Base-by-base conservation (phyloP, 1,140 invertebrate species). In the Zaprionus nigranus region DNA sequence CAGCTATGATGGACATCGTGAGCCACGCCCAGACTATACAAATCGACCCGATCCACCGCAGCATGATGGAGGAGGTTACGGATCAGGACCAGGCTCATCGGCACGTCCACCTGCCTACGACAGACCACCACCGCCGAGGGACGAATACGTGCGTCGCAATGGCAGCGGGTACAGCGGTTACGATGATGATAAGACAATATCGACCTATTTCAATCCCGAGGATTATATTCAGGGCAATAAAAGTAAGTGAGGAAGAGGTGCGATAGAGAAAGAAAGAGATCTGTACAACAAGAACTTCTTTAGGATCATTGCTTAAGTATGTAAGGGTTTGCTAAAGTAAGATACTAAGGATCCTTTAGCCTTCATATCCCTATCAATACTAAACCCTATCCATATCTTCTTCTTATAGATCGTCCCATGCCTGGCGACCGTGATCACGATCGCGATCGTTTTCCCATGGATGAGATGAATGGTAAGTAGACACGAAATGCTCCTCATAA, bases 181-280 rank as follows among this genome's bases (percentile, higher is more conserved):
- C 28, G 81, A 90, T n/a, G 91, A 92, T 51, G 91, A 92, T 40
- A 92, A 92, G 24, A 85, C 84, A 9, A 92, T 92, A n/a, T 73
- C 90, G 15, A 93, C 92, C 3, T 93, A 83, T 40, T 93, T 93
- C 34, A 93, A 93, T 81, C 92, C 92, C 4, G 90, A 90, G 38
- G 92, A 93, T n/a, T 93, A 92, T 22, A 66, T 91, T 64, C 69
- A 85, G 2, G 82, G 79, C 15, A 65, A 74, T 28, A 75, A 75
- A 58, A 75, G 84, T 87, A 59, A 88, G 84, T 34, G 0, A 13
- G n/a, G 22, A 28, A 28, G 28, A 7, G 28, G 28, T 28, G 13
- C 20, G 28, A 9, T 6, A 6, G 26, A 28, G 26, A 28, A 28
- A 7, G 26, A 28, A 28, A 28, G 28, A 0, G 28, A 24, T 26